These are phyloP conservation scores for Tauraco hartlaubi DNA, from an alignment of 2,797 vertebrate species.

Conservation along the genomic window DNA sequence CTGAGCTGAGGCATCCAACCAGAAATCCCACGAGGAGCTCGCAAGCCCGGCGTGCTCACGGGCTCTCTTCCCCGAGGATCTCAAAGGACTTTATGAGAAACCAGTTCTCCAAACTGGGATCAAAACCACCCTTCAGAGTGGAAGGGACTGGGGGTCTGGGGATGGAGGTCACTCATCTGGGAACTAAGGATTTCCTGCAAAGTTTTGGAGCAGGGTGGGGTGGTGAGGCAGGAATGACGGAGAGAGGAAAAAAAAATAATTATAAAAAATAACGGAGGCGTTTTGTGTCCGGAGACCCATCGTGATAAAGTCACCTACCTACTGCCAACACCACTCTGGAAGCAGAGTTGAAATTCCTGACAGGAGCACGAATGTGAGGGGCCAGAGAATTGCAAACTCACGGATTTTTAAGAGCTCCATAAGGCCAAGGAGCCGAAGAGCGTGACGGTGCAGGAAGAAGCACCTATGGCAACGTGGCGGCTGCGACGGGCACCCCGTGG, in stretches of 20 bases:
- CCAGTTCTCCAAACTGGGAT: constrained; percentile 18
- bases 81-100: background rate
- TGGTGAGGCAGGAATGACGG: background rate
- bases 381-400: background rate
- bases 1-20: background rate
- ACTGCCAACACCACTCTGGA: background rate
- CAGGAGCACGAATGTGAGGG: background rate
- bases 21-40: background rate
- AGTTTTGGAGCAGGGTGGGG: background rate
- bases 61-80: background rate
- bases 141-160: background rate
- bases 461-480: background rate
- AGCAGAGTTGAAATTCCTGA: background rate
- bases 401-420: background rate
- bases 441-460: background rate
- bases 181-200: background rate
- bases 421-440: background rate
- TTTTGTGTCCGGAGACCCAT: background rate
- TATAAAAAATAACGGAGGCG: fast-evolving
- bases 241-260: background rate
- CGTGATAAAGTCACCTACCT: background rate
- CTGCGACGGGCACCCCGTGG: background rate
- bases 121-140: background rate
- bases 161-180: background rate
- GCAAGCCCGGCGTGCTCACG: fast-evolving